Conservation (phyloP, 2,113 vertebrate species). For the Bubalus kerabau region DNA sequence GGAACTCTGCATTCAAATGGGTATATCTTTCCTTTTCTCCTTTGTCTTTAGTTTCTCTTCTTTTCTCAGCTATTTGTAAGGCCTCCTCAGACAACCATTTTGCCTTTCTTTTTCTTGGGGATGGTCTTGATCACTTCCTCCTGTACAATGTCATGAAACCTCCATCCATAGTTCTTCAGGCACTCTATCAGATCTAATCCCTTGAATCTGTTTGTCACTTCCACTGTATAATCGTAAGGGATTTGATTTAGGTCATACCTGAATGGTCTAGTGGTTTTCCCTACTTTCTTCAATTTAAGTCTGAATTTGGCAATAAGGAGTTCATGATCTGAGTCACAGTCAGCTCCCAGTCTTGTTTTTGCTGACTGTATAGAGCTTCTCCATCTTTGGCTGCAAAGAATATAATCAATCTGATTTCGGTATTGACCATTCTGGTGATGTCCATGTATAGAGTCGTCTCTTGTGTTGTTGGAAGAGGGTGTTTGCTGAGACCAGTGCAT, state of each 20-base stretch:
- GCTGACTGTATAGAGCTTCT: neutral
- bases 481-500: neutral
- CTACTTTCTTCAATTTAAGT: neutral
- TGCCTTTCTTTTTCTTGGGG: neutral
- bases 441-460: accelerated
- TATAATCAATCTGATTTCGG: neutral
- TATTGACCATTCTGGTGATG: neutral
- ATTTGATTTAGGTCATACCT: neutral
- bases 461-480: neutral
- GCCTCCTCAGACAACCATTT: neutral
- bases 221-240: neutral
- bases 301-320: neutral
- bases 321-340: neutral
- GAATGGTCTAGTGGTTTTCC: neutral
- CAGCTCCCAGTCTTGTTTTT: neutral
- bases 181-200: neutral
- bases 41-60: neutral
- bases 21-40: neutral
- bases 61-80: neutral
- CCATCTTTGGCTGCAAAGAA: neutral
- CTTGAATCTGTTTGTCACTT: neutral
- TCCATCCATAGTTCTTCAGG: neutral
- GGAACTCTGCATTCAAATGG: neutral
- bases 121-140: neutral
- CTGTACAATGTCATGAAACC: neutral